Base-by-base conservation (phyloP, 2,797 vertebrate species). In the Alcedo atthis region DNA sequence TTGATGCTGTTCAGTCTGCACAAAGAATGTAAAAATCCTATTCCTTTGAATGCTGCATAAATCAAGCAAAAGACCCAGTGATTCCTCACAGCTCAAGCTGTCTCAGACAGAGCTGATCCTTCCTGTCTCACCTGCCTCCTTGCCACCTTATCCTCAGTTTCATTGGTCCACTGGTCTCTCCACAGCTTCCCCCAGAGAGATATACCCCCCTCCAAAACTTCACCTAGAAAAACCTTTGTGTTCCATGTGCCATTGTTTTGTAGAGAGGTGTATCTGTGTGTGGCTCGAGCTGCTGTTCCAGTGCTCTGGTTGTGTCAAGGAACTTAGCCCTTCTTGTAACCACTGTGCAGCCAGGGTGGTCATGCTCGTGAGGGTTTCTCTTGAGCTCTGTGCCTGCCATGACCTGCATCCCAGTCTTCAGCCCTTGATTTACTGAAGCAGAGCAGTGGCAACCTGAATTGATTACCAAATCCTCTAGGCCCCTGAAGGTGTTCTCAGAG, bases 301-400 rank as follows among this genome's bases (percentile, higher is more conserved):
- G 75, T 21, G 49, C 49, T 79, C 45, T 46, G 46, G 9, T 11
- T 32, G 69, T 14, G 17, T 69, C 62, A 71, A 55, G 63, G 59
- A 82, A 32, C 10, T 32, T 35, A 30, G 19, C 5, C n/a, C 15
- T 64, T 9, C 67, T 64, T 37, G 64, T 3, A 46, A 8, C 37
- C 8, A 0, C 12, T 1, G 2, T 24, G 67, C 25, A 28, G 32
- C 20, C 0, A 0, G 24, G 43, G 75, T 13, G 11, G 28, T 63
- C 33, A 59, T 37, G 46, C 55, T 45, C 5, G 0, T 24, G 3
- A 32, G 24, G 42, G 15, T 51, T 86, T 73, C 8, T 71, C 35
- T n/a, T 28, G 42, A 81, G 54, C 62, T 32, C 46, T 2, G 0
- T 42, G 40, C n/a, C 53, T 74, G 30, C 58, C 61, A 8, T 28